Evolutionary conservation across 2,113 vertebrate species (phyloP).

Genomic region (zebrafish (Danio rerio)): GRCz12tu NC_133186.1:33727501-33728000

Average conservation of each 20-base stretch:
- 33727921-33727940: conserved; percentile 27
- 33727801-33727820: conserved; percentile 29
- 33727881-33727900: conserved; percentile 34
- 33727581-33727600: background rate
- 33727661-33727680: background rate
- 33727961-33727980: background rate
- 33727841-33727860: conserved; percentile 5
- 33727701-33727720: conserved; percentile 1
- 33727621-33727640: background rate
- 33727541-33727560: background rate
- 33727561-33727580: background rate
- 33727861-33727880: conserved; percentile 22
- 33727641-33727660: conserved; percentile 6
- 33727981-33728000: no score
- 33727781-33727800: background rate
- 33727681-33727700: conserved; percentile 2
- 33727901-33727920: conserved; percentile 14
- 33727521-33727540: conserved; percentile 11
- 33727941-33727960: background rate
- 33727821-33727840: conserved; percentile 11
- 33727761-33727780: conserved; percentile 22
- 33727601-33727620: background rate
- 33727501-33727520: conserved; percentile 41
- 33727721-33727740: conserved; percentile 36
- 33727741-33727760: conserved; percentile 1